Conservation (phyloP, 2,113 vertebrate species). For the Montifringilla adamsi region DNA sequence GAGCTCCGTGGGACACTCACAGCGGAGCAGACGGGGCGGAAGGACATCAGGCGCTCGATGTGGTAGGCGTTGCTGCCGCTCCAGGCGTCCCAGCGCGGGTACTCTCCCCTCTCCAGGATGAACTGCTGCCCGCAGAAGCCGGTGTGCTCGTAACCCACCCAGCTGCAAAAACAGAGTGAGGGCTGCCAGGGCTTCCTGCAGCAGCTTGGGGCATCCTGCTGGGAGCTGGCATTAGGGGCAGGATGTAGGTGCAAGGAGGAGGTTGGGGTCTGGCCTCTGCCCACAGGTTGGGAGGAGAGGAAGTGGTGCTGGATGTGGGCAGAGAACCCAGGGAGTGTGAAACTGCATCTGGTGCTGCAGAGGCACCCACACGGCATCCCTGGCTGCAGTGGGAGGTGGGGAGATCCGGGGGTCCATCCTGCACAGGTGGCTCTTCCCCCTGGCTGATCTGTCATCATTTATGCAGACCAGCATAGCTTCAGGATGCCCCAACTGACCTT, state of each 20-base stretch:
- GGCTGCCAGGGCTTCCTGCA: background rate
- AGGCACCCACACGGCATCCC: rapidly evolving
- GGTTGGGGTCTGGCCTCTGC: background rate
- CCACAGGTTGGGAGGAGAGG: background rate
- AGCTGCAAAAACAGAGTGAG: conserved; percentile 74
- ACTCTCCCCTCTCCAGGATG: conserved; percentile 93
- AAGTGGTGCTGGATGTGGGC: background rate
- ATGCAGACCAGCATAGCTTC: rapidly evolving
- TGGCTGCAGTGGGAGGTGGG: rapidly evolving
- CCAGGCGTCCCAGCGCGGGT: conserved; percentile 95
- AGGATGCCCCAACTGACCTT: background rate
- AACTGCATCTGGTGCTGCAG: background rate
- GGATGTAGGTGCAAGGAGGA: background rate
- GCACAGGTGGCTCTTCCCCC: background rate
- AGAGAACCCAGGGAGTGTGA: background rate
- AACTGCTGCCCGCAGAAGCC: conserved; percentile 96
- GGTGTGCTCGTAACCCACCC: conserved; percentile 93
- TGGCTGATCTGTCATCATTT: background rate
- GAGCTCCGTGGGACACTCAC: conserved; percentile 72
- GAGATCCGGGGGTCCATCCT: background rate
- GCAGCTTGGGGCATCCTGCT: background rate
- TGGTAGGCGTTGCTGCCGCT: conserved; percentile 97
- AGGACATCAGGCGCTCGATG: conserved; percentile 94
- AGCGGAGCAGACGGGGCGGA: conserved; percentile 93
- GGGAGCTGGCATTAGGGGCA: background rate